Base-by-base conservation (phyloP, 2,113 vertebrate species). In the Microtus montanus region DNA sequence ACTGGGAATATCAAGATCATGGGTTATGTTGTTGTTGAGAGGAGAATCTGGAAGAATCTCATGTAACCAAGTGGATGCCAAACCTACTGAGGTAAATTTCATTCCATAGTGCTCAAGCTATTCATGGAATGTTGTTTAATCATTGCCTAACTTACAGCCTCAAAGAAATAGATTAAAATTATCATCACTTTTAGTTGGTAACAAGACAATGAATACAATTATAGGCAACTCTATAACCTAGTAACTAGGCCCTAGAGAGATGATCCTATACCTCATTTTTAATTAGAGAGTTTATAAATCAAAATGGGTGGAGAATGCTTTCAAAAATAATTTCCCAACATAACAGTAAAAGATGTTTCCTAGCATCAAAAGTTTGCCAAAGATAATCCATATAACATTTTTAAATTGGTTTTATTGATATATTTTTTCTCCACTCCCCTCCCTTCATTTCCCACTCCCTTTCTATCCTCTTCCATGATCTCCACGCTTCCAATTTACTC, bases 51-150 rank as follows among this genome's bases (percentile, higher is more conserved):
- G 83, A 93, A 83, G 47, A 30, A 47, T 87, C 88, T 92, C 85
- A 92, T 93, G 54, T 93, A 90, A 88, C 73, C n/a, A 93, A 85
- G 0, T 71, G 47, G 90, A 93, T 91, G 28, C 52, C 83, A 89
- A 92, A 78, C 9, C 80, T 26, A 82, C 44, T 91, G 82, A 96
- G 41, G 47, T 5, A 74, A 41, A 95, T 92, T 94, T 78, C 54
- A 89, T 85, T 94, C 95, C 91, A 92, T 82, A 93, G 41, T 58
- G 54, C 82, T 87, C 78, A 78, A 97, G 20, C 78, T 89, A 96
- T 96, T 92, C 54, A 24, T 89, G 92, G 86, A 96, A 96, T 96
- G 94, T 92, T 84, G 41, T 86, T 96, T 92, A 95, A 86, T 96
- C 93, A 94, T 68, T 73, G 41, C 13, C 90, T 96, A 87, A 93